phyloP scores from a whole-genome alignment of 2,113 vertebrate genomes.

The Bothrops jararaca region DNA sequence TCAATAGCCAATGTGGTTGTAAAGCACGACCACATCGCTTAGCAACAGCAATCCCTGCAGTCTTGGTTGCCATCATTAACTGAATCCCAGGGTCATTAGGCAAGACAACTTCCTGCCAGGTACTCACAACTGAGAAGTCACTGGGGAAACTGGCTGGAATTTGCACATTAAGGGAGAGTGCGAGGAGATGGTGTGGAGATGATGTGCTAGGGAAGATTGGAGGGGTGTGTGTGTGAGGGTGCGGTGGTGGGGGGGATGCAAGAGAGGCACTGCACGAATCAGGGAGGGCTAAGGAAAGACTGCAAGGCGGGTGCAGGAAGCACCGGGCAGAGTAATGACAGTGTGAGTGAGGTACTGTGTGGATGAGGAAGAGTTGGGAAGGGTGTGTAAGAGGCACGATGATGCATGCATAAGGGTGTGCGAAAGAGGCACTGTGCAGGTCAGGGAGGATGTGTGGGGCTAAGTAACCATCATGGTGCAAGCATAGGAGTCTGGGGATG shows the following conservation, averaged over 20 bases:
- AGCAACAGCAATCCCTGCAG: background rate
- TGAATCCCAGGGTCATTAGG: background rate
- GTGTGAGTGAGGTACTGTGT: background rate
- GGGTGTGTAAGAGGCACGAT: background rate
- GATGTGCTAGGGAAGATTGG: background rate
- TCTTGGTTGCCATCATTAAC: background rate
- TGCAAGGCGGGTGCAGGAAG: background rate
- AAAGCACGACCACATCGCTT: background rate
- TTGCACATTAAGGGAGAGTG: background rate
- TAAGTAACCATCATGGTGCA: background rate
- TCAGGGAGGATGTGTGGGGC: background rate
- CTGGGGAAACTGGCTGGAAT: background rate
- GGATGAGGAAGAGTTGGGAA: background rate
- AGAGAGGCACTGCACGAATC: background rate
- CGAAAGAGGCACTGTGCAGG: background rate
- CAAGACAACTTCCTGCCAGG: background rate
- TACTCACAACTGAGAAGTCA: background rate
- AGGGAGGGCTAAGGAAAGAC: background rate
- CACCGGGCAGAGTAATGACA: background rate
- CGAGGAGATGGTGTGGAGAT: background rate
- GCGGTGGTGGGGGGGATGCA: background rate
- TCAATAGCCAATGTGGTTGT: background rate
- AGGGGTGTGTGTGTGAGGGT: background rate
- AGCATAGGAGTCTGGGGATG: background rate
- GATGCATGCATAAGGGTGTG: background rate